Conservation (phyloP, 1,140 invertebrate species). For the Euglossa dilemma region DNA sequence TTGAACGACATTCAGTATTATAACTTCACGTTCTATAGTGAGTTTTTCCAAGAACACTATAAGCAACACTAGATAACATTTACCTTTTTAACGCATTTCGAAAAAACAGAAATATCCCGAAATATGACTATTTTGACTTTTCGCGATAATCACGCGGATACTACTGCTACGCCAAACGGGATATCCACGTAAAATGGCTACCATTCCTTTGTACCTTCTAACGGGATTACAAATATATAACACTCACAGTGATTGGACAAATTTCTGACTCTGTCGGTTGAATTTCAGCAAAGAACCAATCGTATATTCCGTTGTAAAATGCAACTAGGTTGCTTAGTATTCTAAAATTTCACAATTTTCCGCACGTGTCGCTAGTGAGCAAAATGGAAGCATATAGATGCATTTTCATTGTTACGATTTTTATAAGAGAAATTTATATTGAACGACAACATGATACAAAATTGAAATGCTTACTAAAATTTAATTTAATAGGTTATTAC, state of each 20-base stretch:
- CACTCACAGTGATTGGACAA: slow-evolving; percentile 20
- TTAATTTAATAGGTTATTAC: neutral
- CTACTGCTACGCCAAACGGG: slow-evolving; percentile 57
- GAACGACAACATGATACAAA: neutral
- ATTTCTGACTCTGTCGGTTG: slow-evolving; percentile 31
- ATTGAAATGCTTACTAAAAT: neutral
- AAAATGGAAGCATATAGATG: slow-evolving; percentile 7
- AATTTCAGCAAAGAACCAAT: slow-evolving; percentile 25
- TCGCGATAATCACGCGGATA: slow-evolving; percentile 53
- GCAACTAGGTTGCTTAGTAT: slow-evolving; percentile 2
- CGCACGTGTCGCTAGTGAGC: slow-evolving; percentile 19
- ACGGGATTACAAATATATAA: slow-evolving; percentile 40
- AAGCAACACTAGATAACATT: slow-evolving; percentile 39
- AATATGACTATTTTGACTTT: slow-evolving; percentile 51
- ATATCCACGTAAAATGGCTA: slow-evolving; percentile 62
- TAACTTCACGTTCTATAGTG: slow-evolving; percentile 1
- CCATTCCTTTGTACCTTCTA: slow-evolving; percentile 61
- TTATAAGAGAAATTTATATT: neutral
- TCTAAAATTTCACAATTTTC: neutral
- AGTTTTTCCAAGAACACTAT: slow-evolving; percentile 6
- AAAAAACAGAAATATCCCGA: slow-evolving; percentile 41
- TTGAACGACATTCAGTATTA: slow-evolving; percentile 30
- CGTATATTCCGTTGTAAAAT: neutral
- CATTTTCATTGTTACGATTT: slow-evolving; percentile 23
- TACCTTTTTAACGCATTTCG: slow-evolving; percentile 65